Conservation (phyloP, 1,140 invertebrate genomes). For the Antheraea mylitta region DNA sequence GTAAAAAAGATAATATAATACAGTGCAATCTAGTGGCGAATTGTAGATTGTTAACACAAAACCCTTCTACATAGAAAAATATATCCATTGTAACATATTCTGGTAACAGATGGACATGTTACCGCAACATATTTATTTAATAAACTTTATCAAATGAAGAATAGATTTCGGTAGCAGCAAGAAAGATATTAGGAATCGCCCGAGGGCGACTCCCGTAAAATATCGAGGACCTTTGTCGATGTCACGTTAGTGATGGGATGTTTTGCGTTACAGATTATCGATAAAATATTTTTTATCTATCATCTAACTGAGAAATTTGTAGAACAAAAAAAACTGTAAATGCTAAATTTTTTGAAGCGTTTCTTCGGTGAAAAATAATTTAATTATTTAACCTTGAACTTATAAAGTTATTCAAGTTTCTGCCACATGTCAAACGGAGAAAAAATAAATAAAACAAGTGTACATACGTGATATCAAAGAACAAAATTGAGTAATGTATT, state of each 20-base stretch:
- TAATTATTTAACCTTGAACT: too few relatives aligned
- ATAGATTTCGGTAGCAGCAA: constrained; percentile 38
- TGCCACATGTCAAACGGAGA: too few relatives aligned
- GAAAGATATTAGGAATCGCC: constrained; percentile 36
- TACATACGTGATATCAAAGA: too few relatives aligned
- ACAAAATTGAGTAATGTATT: too few relatives aligned
- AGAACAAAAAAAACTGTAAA: too few relatives aligned
- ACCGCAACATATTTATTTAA: constrained; percentile 46
- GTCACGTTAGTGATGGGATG: constrained; percentile 7
- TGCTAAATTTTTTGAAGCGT: too few relatives aligned
- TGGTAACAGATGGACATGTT: constrained; percentile 34
- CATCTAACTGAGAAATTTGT: too few relatives aligned
- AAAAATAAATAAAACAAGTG: too few relatives aligned
- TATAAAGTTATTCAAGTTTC: too few relatives aligned
- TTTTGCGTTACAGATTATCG: neutral
- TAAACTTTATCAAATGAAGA: constrained; percentile 53
- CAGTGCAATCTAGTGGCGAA: too few relatives aligned
- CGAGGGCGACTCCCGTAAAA: constrained; percentile 19
- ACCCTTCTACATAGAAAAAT: constrained; percentile 6
- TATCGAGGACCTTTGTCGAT: constrained; percentile 28
- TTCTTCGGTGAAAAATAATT: too few relatives aligned
- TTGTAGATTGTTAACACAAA: neutral
- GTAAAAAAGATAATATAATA: too few relatives aligned
- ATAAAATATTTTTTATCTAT: neutral
- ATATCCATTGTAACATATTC: constrained; percentile 20